phyloP scores from a whole-genome alignment of 2,113 vertebrate genomes.

The Perca flavescens region DNA sequence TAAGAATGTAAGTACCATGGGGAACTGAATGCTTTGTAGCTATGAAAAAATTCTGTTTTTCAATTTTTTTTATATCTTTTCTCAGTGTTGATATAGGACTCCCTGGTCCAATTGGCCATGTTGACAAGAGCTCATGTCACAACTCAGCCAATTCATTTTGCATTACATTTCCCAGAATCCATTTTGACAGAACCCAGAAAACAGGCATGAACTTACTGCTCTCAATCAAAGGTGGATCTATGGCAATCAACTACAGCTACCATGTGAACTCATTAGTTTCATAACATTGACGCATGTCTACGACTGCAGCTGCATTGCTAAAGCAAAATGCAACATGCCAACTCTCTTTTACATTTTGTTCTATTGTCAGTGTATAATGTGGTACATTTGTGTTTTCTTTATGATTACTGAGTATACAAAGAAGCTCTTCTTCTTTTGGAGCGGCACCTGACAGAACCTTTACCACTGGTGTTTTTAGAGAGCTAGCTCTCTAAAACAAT shows the following conservation, averaged over 20 bases:
- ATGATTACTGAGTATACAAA: background rate
- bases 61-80: background rate
- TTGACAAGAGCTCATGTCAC: conserved; percentile 10
- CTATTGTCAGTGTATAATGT: background rate
- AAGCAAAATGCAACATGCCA: background rate
- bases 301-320: background rate
- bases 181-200: conserved; percentile 26
- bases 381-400: background rate
- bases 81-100: background rate
- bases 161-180: conserved; percentile 6
- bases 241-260: background rate
- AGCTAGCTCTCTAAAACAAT: background rate
- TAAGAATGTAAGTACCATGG: background rate
- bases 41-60: background rate
- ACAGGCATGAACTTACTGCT: background rate
- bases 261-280: background rate
- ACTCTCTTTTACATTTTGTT: background rate
- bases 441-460: background rate
- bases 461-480: background rate
- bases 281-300: background rate
- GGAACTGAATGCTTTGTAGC: background rate
- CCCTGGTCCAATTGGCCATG: background rate
- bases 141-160: background rate
- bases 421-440: background rate
- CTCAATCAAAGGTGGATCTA: background rate